Evolutionary conservation across 2,113 vertebrate genomes (phyloP).

Genomic region (Columbina picui): DNA sequence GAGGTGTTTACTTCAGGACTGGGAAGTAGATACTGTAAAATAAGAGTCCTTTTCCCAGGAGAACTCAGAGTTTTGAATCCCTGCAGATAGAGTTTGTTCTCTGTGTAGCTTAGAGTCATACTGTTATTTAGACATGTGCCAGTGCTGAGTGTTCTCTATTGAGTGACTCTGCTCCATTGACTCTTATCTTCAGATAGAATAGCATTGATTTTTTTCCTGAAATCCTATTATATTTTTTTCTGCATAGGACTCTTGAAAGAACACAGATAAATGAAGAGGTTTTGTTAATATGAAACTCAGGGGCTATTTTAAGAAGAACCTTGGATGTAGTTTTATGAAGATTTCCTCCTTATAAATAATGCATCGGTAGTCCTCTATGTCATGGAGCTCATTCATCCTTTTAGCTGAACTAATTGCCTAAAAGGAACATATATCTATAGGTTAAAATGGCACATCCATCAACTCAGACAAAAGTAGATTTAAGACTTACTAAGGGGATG

Average conservation of each 20-base stretch:
- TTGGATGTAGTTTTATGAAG: constrained; percentile 33
- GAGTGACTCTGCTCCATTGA: constrained; percentile 19
- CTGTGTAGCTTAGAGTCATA: background rate
- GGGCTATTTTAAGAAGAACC: constrained; percentile 48
- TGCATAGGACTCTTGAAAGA: constrained; percentile 20
- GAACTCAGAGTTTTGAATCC: background rate
- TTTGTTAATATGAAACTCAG: background rate
- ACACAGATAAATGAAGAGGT: constrained; percentile 36
- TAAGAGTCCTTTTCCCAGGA: background rate
- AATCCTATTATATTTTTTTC: constrained; percentile 21
- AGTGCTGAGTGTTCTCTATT: background rate
- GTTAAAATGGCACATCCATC: constrained; percentile 44
- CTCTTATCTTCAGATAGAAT: background rate
- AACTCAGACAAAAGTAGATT: constrained; percentile 10
- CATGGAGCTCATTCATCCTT: constrained; percentile 52
- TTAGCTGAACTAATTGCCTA: constrained; percentile 50
- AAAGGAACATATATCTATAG: constrained; percentile 25
- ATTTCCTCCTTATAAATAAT: constrained; percentile 56
- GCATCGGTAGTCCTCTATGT: constrained; percentile 12
- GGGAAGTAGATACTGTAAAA: background rate
- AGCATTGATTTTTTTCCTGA: constrained; percentile 53
- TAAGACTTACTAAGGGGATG: background rate
- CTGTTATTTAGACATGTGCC: background rate
- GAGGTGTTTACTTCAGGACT: background rate
- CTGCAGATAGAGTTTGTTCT: background rate